Base-by-base conservation (phyloP, 2,113 vertebrate genomes). In the Ivindomyrus marchei region DNA sequence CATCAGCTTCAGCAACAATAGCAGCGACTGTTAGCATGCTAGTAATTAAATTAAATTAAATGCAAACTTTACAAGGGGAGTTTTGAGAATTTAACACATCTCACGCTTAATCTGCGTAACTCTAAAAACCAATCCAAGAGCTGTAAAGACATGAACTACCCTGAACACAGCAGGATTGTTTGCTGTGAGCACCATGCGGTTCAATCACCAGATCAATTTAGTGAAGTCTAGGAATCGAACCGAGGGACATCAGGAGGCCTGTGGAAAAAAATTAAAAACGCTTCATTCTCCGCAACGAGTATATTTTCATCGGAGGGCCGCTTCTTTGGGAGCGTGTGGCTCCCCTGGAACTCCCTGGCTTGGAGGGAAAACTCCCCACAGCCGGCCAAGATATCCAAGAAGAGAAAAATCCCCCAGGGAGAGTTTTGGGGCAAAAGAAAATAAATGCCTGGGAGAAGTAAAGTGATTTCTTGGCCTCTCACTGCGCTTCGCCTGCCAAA, bases 361-460 rank as follows among this genome's bases (percentile, higher is more conserved):
- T 90, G 92, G 39, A 58, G 77, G 89, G 92, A 87, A 90, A 92
- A 88, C 90, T 92, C 31, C 89, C 87, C 89, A 88, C 88, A 90
- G n/a, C 88, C 52, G 7, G 62, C 77, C 50, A 89, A 83, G 70
- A 39, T 53, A 31, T 83, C 74, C 70, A 58, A 70, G 85, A 70
- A 10, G 45, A 42, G 85, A 90, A 92, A 91, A 46, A 74, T 86
- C 11, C 39, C 42, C 24, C 10, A 45, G 47, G 49, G 27, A 53
- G 85, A 83, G 90, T 27, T 90, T 92, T 89, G 88, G 85, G 88
- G 62, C 31, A 50, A 47, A 36, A 80, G 74, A 80, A 80, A 80
- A 70, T 87, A 88, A 92, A 90, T 70, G 89, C 56, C 49, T 90
- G 3, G n/a, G 80, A 90, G 90, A 91, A 17, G 49, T 88, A 77